Percentiles rank a stretch among this genome's conserved stretches.
Conservation (phyloP, 2,797 vertebrate species). For the Sebastes jordani region DNA sequence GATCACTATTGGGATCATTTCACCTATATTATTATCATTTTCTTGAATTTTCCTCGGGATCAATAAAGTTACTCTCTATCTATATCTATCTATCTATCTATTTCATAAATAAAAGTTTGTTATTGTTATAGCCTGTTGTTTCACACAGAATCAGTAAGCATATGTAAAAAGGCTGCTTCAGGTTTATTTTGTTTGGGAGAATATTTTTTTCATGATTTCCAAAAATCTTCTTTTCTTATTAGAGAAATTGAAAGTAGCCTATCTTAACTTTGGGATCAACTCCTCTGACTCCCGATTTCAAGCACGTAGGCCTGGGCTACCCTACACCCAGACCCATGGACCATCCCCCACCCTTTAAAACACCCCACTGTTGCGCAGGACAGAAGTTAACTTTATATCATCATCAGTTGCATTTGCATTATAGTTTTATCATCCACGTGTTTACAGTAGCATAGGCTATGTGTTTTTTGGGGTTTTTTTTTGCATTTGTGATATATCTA, state of each 20-base stretch:
- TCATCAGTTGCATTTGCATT: not conserved
- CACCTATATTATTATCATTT: no score
- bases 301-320: not conserved
- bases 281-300: not conserved
- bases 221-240: not conserved
- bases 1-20: no score
- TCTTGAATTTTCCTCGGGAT: no score
- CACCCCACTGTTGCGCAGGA: not conserved
- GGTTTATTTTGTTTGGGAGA: not conserved
- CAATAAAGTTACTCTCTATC: no score
- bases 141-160: not conserved
- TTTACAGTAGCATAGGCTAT: not conserved
- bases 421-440: no score
- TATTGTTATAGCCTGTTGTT: not conserved
- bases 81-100: no score
- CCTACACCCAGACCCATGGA: not conserved
- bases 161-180: not conserved
- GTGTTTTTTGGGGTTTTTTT: no score
- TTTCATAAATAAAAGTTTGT: no score
- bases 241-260: no score
- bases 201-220: not conserved
- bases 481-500: not conserved
- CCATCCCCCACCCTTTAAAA: slow-evolving; percentile 9
- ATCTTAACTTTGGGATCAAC: not conserved
- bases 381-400: not conserved